phyloP scores from a whole-genome alignment of 1,140 invertebrate genomes.

The Brachystomella parvula region DNA sequence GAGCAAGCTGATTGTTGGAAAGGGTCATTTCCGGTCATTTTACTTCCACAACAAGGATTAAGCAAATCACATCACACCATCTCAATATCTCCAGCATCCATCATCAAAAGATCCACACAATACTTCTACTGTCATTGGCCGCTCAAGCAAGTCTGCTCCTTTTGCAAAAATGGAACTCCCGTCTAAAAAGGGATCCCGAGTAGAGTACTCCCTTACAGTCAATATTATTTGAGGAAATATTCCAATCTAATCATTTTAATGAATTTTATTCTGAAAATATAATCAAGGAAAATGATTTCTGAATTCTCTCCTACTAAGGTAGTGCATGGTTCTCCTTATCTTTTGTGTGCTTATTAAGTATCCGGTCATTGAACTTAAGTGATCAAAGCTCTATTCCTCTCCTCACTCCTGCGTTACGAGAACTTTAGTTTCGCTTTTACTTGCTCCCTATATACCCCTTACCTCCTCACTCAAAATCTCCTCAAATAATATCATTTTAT shows the following conservation, averaged over 20 bases:
- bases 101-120: background rate
- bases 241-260: background rate
- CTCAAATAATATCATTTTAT: background rate
- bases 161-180: background rate
- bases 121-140: background rate
- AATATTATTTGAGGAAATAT: background rate
- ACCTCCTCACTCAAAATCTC: background rate
- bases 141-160: background rate
- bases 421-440: background rate
- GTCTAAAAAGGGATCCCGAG: background rate
- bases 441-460: background rate
- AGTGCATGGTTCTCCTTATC: background rate
- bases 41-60: background rate
- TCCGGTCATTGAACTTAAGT: constrained; percentile 9
- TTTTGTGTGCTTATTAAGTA: background rate
- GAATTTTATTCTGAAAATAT: background rate
- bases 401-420: background rate
- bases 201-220: background rate
- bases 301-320: background rate
- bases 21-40: constrained; percentile 1
- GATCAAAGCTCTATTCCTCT: background rate
- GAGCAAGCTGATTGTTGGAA: background rate
- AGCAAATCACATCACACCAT: background rate
- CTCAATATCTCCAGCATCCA: background rate
- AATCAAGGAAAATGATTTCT: background rate